These are phyloP conservation scores for Pyxicephalus adspersus DNA, from an alignment of 2,113 vertebrate genomes.

Conservation along the genomic window DNA sequence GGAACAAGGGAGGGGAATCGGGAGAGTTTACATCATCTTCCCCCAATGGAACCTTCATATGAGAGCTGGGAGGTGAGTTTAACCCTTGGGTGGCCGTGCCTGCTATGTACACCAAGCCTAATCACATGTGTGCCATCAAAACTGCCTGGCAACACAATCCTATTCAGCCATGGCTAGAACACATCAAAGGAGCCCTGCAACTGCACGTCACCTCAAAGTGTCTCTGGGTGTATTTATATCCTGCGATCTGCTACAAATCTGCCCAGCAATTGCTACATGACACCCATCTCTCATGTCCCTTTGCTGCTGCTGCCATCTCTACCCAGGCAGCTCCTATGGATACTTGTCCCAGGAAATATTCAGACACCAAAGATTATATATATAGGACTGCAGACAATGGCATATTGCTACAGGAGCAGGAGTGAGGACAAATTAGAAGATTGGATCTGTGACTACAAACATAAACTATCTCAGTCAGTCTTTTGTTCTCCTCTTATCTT, in stretches of 20 bases:
- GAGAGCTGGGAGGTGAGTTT: constrained; percentile 65
- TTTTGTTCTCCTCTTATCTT: too few species aligned
- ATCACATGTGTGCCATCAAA: not conserved
- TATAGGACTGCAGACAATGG: too few species aligned
- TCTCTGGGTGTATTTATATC: constrained; percentile 14
- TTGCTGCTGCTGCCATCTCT: not conserved
- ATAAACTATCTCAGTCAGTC: too few species aligned
- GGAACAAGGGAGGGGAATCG: constrained; percentile 43
- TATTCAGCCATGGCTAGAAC: not conserved
- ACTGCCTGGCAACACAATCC: constrained; percentile 51
- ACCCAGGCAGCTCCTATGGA: not conserved
- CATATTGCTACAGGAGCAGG: too few species aligned
- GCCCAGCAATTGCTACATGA: constrained; percentile 26
- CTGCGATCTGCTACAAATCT: not conserved
- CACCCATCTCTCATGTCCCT: not conserved
- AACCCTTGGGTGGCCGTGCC: constrained; percentile 64
- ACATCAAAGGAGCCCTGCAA: constrained; percentile 6
- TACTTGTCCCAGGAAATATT: not conserved
- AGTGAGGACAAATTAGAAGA: too few species aligned
- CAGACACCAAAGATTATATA: too few species aligned
- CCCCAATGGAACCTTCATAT: constrained; percentile 70
- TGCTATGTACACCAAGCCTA: not conserved
- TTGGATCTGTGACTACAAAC: too few species aligned
- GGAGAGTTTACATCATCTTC: constrained; percentile 82
- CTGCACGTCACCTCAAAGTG: constrained; percentile 10